phyloP scores from a whole-genome alignment of 2,888 invertebrate species.

The Bellardia pandia region DNA sequence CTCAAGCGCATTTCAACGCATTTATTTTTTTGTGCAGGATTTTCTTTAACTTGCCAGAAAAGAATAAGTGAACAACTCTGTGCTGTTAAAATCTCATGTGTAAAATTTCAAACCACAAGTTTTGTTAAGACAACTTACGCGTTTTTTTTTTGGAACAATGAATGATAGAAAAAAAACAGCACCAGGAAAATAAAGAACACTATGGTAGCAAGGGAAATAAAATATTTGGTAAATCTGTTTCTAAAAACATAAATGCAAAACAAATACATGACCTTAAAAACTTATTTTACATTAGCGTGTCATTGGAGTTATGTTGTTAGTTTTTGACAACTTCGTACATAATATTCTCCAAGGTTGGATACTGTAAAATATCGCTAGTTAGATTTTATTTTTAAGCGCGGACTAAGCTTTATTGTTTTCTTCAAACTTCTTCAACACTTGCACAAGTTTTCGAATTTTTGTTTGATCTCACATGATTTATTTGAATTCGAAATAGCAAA shows the following conservation, averaged over 20 bases:
- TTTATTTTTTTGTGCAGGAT: background rate
- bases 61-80: background rate
- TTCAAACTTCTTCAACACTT: too few species aligned
- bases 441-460: too few species aligned
- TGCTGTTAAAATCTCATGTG: conserved; percentile 2
- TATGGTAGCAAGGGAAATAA: background rate
- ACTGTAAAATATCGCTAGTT: too few species aligned
- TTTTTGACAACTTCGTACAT: too few species aligned
- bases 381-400: too few species aligned
- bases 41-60: background rate
- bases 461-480: too few species aligned
- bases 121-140: conserved; percentile 19
- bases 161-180: background rate
- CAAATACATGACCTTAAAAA: too few species aligned
- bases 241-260: too few species aligned
- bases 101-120: conserved; percentile 28
- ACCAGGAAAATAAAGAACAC: background rate
- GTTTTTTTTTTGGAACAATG: background rate
- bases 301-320: too few species aligned
- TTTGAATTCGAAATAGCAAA: background rate
- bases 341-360: too few species aligned
- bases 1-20: conserved; percentile 22
- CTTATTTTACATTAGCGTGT: too few species aligned
- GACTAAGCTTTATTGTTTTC: too few species aligned
- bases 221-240: background rate